Base-by-base conservation (phyloP, 2,797 vertebrate genomes). In the Sebastes hopkinsi region DNA sequence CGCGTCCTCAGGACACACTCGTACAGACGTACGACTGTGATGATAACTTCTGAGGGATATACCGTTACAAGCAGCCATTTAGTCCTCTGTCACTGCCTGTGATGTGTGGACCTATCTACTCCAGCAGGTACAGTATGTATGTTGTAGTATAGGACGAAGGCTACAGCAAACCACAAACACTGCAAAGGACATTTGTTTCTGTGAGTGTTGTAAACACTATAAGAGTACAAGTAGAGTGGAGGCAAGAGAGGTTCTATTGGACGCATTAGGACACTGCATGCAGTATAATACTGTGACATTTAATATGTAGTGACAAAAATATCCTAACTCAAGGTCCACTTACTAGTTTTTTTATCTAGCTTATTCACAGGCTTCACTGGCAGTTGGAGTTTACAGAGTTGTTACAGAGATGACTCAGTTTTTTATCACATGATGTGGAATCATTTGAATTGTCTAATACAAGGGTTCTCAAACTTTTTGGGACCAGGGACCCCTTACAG, bases 21-120 rank as follows among this genome's bases (percentile, higher is more conserved):
- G 13, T 54, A 42, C 30, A 55, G 36, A 68, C 30, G 23, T 36
- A 72, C 62, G 80, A 83, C 85, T 79, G 77, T 56, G 86, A 77
- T 61, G 80, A 90, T 84, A 88, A 88, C 84, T 85, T 86, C 73
- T 71, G 75, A 77, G 14, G 83, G 75, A 81, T 77, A 25, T 12
- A 73, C 38, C 2, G 27, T 62, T 59, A 77, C 70, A 69, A 75
- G 67, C 67, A 36, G 70, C 25, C 66, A 34, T 36, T 76, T 46
- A 25, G 77, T 60, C 36, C 42, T 55, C 77, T 46, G 66, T 52
- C 67, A 18, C n/a, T 4, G 36, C 8, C 8, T 67, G 81, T 20
- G 59, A 80, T 70, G 76, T 55, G 42, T 56, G 46, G 23, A 70
- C 54, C 67, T 34, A 22, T 78, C 22, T 38, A 18, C 65, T 58